Conservation (phyloP, 2,888 invertebrate genomes). For the Ectemnius continuus region DNA sequence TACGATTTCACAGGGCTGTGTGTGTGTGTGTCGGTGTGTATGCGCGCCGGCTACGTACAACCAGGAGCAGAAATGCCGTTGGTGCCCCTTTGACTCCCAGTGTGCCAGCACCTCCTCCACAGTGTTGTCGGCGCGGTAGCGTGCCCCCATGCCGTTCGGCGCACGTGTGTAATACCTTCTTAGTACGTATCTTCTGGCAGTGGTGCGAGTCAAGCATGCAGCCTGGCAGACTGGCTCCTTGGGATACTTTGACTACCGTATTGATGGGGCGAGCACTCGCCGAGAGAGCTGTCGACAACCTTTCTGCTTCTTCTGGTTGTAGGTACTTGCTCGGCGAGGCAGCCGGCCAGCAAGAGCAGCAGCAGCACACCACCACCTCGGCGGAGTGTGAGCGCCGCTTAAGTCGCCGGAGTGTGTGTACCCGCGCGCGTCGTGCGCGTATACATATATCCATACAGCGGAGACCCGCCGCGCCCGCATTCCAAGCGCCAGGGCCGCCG, state of each 20-base stretch:
- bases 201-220: neutral
- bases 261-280: neutral
- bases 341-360: neutral
- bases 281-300: constrained; percentile 19
- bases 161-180: no score
- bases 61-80: constrained; percentile 6
- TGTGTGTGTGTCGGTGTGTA: neutral
- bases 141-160: neutral
- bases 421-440: constrained; percentile 32
- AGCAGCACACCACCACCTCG: neutral
- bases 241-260: no score
- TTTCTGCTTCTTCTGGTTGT: constrained; percentile 6
- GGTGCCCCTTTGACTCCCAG: neutral
- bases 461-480: constrained; percentile 77
- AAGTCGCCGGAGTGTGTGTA: constrained; percentile 46
- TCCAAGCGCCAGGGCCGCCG: constrained; percentile 76
- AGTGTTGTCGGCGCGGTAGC: neutral
- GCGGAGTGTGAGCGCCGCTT: constrained; percentile 56
- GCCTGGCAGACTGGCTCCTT: neutral
- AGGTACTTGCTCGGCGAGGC: constrained; percentile 12
- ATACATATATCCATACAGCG: constrained; percentile 56
- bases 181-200: neutral
- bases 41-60: constrained; percentile 3
- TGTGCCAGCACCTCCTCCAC: neutral
- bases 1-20: neutral